These are phyloP conservation scores for Salvelinus alpinus DNA, from an alignment of 2,113 vertebrate genomes.

Conservation along the genomic window DNA sequence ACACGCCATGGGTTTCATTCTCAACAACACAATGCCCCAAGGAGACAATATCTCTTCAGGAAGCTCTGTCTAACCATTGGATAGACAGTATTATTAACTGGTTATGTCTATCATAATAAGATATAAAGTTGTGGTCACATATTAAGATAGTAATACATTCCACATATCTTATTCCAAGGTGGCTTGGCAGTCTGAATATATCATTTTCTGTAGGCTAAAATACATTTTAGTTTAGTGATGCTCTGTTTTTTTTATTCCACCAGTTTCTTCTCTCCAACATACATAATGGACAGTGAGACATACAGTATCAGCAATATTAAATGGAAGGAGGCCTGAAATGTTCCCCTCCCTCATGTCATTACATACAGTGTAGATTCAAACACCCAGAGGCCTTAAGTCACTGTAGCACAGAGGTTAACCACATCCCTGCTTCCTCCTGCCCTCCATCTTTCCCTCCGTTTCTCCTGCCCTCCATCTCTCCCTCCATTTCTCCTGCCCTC, in stretches of 20 bases:
- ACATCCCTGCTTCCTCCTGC: slow-evolving; percentile 1
- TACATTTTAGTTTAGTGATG: slow-evolving; percentile 59
- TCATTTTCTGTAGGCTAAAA: slow-evolving; percentile 48
- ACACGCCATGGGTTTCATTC: not conserved
- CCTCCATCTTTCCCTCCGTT: slow-evolving; percentile 42
- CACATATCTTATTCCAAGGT: slow-evolving; percentile 17
- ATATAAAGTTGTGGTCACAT: slow-evolving; percentile 44
- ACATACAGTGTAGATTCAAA: slow-evolving; percentile 66
- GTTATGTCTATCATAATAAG: slow-evolving; percentile 35
- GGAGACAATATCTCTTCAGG: not conserved
- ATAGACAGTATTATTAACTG: slow-evolving; percentile 18
- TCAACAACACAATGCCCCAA: slow-evolving; percentile 13
- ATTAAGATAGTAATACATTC: slow-evolving; percentile 48
- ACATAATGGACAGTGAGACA: slow-evolving; percentile 42
- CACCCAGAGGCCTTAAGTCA: slow-evolving; percentile 66
- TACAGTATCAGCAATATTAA: slow-evolving; percentile 53
- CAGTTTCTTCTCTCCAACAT: slow-evolving; percentile 19
- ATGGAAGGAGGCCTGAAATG: slow-evolving; percentile 45
- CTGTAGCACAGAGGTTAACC: slow-evolving; percentile 57
- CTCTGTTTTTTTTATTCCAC: slow-evolving; percentile 26
- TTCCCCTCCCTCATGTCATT: slow-evolving; percentile 61
- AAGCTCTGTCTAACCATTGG: slow-evolving; percentile 21
- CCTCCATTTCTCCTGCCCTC: too few relatives aligned
- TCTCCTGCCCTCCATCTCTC: not conserved
- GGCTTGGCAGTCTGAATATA: slow-evolving; percentile 43